Base-by-base conservation (phyloP, 2,113 vertebrate genomes). In the Hemibagrus wyckioides region DNA sequence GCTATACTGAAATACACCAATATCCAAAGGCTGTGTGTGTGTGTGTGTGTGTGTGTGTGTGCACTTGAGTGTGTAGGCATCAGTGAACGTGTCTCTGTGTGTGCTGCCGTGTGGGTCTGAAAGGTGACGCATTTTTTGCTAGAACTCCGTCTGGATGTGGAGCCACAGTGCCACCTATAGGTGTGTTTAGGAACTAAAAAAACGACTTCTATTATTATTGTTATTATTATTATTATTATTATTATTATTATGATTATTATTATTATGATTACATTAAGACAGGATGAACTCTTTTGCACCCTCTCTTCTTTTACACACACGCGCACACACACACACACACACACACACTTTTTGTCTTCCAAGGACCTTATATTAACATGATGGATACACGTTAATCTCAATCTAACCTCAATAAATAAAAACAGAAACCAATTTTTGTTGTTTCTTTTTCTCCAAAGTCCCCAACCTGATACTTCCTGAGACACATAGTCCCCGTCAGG, bases 81-180 rank as follows among this genome's bases (percentile, higher is more conserved):
- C 7, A 77, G 41, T 61, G 52, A 52, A 75, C 23, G 1, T 41
- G 52, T 30, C 1, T 77, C 23, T 80, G 36, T 61, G 39, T 79
- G 83, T 75, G 25, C 48, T 63, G 41, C 30, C 6, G 0, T 69
- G 48, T 80, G 83, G 41, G 67, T 80, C 56, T 85, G 39, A 39
- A 63, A 85, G 59, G 61, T 86, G 44, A 33, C n/a, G 23, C 25
- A 28, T 9, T 52, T n/a, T 67, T 25, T 11, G 2, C 10, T 59
- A 48, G 28, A 5, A 4, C 39, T 39, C 69, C 39, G 61, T 10
- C 10, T n/a, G 15, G 41, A 48, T 71, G 39, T 84, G 50, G 89
- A 88, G 56, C 87, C 86, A 90, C 89, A 90, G 80, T 88, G 87
- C 87, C 89, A 84, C 83, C 89, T 88, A 84, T 23, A 50, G 89